Percentiles rank a stretch among this genome's conserved stretches.
phyloP scores from a whole-genome alignment of 2,113 vertebrate species.

The Lampris megalopsis region DNA sequence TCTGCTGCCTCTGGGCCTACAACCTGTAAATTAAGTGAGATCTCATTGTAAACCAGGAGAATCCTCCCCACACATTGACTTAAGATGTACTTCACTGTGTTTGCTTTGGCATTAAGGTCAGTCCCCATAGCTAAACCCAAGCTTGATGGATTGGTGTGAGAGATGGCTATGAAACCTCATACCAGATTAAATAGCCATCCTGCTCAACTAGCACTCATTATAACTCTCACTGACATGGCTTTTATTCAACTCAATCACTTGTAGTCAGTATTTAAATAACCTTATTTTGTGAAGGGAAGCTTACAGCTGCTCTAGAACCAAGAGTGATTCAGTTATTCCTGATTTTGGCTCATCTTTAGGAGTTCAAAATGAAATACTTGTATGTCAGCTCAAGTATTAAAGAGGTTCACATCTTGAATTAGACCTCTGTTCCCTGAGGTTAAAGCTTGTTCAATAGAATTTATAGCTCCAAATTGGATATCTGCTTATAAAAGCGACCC shows the following conservation, averaged over 20 bases:
- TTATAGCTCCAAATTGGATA: too few relatives aligned
- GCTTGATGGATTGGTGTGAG: background rate
- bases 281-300: background rate
- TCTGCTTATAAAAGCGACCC: too few relatives aligned
- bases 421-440: background rate
- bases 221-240: background rate
- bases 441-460: too few relatives aligned
- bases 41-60: slow-evolving; percentile 10
- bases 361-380: background rate
- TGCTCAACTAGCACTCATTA: background rate
- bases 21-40: slow-evolving; percentile 33
- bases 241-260: background rate
- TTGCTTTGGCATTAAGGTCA: background rate
- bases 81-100: background rate
- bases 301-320: background rate
- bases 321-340: background rate
- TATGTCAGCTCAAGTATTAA: background rate
- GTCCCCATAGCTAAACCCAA: background rate
- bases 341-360: background rate
- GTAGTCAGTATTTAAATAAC: background rate
- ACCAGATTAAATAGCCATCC: slow-evolving; percentile 7
- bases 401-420: background rate
- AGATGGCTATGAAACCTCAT: background rate
- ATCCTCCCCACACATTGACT: slow-evolving; percentile 6
- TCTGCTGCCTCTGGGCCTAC: slow-evolving; percentile 17